Evolutionary conservation across 1,140 invertebrate species (phyloP).

Genomic region (Drosophila kikkawai): DNA sequence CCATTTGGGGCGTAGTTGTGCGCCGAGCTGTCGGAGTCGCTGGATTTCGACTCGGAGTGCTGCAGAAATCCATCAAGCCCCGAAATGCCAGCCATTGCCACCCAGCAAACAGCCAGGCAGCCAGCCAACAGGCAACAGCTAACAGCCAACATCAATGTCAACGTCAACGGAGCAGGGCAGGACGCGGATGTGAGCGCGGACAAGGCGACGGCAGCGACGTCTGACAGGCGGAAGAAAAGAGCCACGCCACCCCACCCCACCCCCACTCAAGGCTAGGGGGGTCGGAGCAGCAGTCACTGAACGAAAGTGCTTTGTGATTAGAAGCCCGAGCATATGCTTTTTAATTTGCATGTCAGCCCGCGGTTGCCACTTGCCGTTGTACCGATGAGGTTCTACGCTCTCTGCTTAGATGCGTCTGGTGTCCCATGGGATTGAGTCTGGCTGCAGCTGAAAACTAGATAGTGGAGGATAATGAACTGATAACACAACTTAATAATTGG

Average conservation of each 20-base stretch:
- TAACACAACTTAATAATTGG: neutral
- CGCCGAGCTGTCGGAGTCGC: constrained; percentile 43
- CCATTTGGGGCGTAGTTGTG: constrained; percentile 45
- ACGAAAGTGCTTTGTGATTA: constrained; percentile 61
- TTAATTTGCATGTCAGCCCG: constrained; percentile 60
- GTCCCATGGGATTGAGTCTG: neutral
- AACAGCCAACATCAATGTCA: constrained; percentile 78
- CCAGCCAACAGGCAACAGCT: constrained; percentile 41
- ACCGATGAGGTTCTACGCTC: constrained; percentile 3
- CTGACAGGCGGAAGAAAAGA: constrained; percentile 65
- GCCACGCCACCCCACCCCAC: constrained; percentile 18
- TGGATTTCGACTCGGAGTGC: constrained; percentile 56
- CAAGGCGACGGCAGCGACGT: constrained; percentile 56
- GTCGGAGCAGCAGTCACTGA: constrained; percentile 11
- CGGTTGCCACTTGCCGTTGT: constrained; percentile 29
- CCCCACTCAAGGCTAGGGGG: neutral
- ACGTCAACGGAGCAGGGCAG: constrained; percentile 55
- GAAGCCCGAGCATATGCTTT: constrained; percentile 58
- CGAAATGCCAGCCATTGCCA: constrained; percentile 54
- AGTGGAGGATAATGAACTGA: neutral
- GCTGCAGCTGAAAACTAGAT: too few relatives aligned
- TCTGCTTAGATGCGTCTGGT: constrained; percentile 6
- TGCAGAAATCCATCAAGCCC: constrained; percentile 74
- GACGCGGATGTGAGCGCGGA: constrained; percentile 52
- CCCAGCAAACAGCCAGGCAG: constrained; percentile 18